Evolutionary conservation across 2,113 vertebrate species (phyloP).

Genomic region (Circaetus gallicus): DNA sequence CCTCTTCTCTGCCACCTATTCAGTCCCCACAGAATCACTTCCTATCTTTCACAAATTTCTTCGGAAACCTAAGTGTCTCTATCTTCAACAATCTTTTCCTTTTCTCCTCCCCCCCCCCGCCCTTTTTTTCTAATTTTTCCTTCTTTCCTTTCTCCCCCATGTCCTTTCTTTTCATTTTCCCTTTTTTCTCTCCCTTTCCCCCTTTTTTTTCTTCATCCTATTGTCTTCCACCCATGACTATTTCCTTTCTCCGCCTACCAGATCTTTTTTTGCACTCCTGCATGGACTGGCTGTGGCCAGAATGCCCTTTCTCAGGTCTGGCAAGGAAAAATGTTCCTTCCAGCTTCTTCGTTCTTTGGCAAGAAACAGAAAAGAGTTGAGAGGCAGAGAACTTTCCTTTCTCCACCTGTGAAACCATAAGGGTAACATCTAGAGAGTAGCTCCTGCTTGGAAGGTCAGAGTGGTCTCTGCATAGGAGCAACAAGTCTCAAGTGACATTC

Average conservation of each 20-base stretch:
- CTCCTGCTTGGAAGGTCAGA: neutral
- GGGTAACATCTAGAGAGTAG: neutral
- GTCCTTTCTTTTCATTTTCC: neutral
- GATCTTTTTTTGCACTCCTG: neutral
- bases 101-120: neutral
- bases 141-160: accelerated
- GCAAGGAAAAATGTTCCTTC: neutral
- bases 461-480: neutral
- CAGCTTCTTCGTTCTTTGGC: neutral
- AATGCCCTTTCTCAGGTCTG: neutral
- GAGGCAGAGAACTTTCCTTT: neutral
- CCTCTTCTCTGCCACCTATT: neutral
- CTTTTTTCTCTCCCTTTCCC: neutral
- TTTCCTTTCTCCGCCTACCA: neutral
- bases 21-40: neutral
- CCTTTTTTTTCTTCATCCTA: neutral
- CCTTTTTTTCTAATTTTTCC: neutral
- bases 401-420: neutral
- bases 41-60: neutral
- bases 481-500: neutral
- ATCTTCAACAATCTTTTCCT: neutral
- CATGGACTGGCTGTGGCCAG: neutral
- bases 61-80: neutral
- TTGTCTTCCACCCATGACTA: neutral
- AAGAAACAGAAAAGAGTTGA: neutral